A percentile compares a stretch with the other conserved stretches of the same genome.
Evolutionary conservation across 2,888 invertebrate species (phyloP).

Genomic region (Alloplasta piceator): DNA sequence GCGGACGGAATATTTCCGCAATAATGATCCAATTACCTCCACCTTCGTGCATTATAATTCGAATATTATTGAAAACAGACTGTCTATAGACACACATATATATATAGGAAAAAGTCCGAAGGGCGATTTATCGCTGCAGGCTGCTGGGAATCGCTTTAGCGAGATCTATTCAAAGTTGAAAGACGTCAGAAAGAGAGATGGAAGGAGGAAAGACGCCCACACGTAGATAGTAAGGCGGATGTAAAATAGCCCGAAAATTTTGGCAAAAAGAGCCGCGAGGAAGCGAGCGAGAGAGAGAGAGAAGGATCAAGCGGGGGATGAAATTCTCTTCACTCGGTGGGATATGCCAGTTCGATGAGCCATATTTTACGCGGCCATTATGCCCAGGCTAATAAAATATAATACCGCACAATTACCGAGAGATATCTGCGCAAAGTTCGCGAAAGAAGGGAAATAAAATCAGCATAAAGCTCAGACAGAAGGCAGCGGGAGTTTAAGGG

Average conservation of each 20-base stretch:
- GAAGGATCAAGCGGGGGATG: slow-evolving; percentile 64
- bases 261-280: slow-evolving; percentile 36
- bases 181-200: not conserved
- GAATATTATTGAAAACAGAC: not conserved
- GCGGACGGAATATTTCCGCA: too few species aligned
- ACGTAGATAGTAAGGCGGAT: slow-evolving; percentile 22
- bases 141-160: slow-evolving; percentile 40
- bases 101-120: not conserved
- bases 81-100: not conserved
- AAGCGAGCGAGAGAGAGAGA: slow-evolving; percentile 42
- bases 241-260: slow-evolving; percentile 1
- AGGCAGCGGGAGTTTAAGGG: slow-evolving; percentile 31
- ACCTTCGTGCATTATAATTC: not conserved
- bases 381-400: slow-evolving; percentile 77
- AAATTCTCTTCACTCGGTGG: slow-evolving; percentile 71
- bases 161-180: slow-evolving; percentile 41
- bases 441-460: slow-evolving; percentile 83
- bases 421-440: slow-evolving; percentile 77
- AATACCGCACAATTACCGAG: slow-evolving; percentile 82
- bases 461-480: slow-evolving; percentile 79
- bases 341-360: slow-evolving; percentile 76
- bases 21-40: too few species aligned
- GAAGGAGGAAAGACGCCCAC: not conserved
- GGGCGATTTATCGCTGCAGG: not conserved
- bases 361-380: slow-evolving; percentile 80